Evolutionary conservation across 2,797 vertebrate species (phyloP).

Genomic region (Rhyacichthys aspro): DNA sequence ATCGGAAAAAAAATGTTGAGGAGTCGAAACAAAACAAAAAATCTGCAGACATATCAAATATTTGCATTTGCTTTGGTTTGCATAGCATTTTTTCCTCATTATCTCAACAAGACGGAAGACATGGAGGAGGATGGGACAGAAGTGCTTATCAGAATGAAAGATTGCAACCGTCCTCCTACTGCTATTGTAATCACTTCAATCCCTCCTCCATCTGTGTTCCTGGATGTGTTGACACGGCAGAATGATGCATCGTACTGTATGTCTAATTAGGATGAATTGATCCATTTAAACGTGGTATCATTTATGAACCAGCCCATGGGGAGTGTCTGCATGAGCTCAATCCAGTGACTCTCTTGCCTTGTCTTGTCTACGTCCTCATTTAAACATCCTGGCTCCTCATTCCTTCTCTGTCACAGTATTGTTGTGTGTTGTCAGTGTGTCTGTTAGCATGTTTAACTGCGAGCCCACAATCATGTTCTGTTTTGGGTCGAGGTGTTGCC

Average conservation of each 20-base stretch:
- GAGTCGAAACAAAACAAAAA: constrained; percentile 39
- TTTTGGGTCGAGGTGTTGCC: constrained; percentile 56
- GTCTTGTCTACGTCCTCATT: constrained; percentile 28
- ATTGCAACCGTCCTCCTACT: constrained; percentile 70
- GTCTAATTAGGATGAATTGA: constrained; percentile 82
- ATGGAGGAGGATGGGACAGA: constrained; percentile 31
- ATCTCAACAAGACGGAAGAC: constrained; percentile 40
- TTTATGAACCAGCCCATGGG: constrained; percentile 74
- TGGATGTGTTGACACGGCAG: constrained; percentile 75
- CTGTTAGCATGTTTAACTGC: constrained; percentile 30
- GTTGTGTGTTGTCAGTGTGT: constrained; percentile 36
- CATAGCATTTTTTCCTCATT: constrained; percentile 33
- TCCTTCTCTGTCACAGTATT: constrained; percentile 34
- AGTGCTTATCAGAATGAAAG: constrained; percentile 75
- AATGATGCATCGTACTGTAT: constrained; percentile 70
- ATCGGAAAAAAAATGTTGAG: background rate
- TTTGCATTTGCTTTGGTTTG: constrained; percentile 44
- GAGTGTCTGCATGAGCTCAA: constrained; percentile 73
- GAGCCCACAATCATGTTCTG: constrained; percentile 35
- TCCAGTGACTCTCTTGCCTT: constrained; percentile 62
- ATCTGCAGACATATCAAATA: constrained; percentile 49
- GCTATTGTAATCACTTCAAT: constrained; percentile 71
- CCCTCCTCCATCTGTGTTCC: constrained; percentile 61
- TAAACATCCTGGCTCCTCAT: constrained; percentile 26
- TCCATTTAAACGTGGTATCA: constrained; percentile 77